Evolutionary conservation across 35 echinoderm and acorn worm species (phyloP), one percentile per base, ranked within the genome.

Genomic region (Chiridota heheva): DNA sequence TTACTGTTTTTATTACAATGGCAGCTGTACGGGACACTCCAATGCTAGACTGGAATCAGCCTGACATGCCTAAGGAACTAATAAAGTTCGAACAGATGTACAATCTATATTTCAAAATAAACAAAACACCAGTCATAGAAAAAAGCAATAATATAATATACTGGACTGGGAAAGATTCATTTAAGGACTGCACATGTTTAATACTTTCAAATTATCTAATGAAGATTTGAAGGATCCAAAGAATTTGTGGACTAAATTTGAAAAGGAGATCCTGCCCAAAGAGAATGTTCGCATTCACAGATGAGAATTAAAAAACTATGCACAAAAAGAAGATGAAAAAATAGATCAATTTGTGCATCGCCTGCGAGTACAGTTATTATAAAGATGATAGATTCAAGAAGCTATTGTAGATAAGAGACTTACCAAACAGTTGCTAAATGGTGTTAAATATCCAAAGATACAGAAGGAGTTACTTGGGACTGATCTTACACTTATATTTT

Each of bases 221-320:
- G 15, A 2, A 70, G 69, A 47, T 18, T 28, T 45, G 29, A 24
- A 72, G 32, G 69, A 72, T 15, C 69, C 0, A 2, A 72, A 72
- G 5, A 72, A 45, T n/a, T 8, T 72, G 4, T 46, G 40, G 69
- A 30, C 22, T 41, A 42, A 20, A 30, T 72, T 46, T 44, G 40
- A 72, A 37, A n/a, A 40, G n/a, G 69, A 72, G 20, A 45, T 46
- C 31, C 69, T 72, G 36, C 69, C 69, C 5, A 72, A 72, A 72
- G 40, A 72, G 32, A 72, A 72, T 45, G 32, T 72, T 45, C 40
- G 67, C 20, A 72, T 45, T 24, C 69, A 72, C 32, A 18, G 69
- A 22, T 72, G 43, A 45, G 2, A 72, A 44, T 46, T 72, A 39
- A 72, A 72, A 72, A 44, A 72, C 18, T 72, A 43, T 7, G 7